Conservation (phyloP, 2,888 invertebrate species). For the Sinotaia quadrata region DNA sequence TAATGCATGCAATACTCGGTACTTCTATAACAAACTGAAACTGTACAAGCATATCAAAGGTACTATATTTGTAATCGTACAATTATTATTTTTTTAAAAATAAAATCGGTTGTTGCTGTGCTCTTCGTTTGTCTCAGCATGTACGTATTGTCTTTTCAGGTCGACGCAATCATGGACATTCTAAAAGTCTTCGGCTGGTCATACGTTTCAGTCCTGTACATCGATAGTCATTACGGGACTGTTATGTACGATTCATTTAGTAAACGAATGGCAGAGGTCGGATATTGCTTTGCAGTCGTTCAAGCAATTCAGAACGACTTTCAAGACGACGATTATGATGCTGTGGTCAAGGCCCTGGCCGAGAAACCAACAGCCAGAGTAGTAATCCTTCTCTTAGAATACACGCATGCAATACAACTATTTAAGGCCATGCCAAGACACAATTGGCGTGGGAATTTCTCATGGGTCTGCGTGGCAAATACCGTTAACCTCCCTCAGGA, state of each 20-base stretch:
- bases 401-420: neutral
- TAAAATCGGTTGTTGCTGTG: too few relatives aligned
- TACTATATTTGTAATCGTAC: too few relatives aligned
- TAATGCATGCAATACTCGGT: too few relatives aligned
- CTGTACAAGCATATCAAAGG: too few relatives aligned
- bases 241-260: constrained; percentile 29
- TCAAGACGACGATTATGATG: neutral
- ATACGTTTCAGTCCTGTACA: constrained; percentile 45
- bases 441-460: neutral
- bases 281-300: constrained; percentile 3
- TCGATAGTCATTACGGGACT: constrained; percentile 44
- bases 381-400: constrained; percentile 4
- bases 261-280: neutral
- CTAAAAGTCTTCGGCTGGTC: constrained; percentile 42
- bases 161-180: constrained; percentile 43
- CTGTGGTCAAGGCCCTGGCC: constrained; percentile 19
- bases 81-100: too few relatives aligned
- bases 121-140: too few relatives aligned
- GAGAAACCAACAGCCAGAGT: neutral
- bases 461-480: constrained; percentile 11
- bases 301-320: neutral
- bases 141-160: too few relatives aligned
- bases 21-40: too few relatives aligned
- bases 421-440: neutral
- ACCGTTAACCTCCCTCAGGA: constrained; percentile 2